Evolutionary conservation across 2,888 invertebrate species (phyloP).

Genomic region (Ashinkailepas kermadecensis): DNA sequence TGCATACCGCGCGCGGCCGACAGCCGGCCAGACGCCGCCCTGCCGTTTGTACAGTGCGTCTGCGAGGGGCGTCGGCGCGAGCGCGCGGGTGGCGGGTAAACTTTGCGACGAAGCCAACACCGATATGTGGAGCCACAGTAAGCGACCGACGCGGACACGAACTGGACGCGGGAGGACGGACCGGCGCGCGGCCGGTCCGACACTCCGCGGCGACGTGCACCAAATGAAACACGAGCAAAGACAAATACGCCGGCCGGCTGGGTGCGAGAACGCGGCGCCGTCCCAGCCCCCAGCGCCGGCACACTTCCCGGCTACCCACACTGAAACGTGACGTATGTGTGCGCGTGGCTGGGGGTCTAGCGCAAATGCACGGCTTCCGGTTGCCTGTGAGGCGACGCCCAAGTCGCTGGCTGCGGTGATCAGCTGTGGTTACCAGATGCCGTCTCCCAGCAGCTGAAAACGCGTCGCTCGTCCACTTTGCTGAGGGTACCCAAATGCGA

Average conservation of each 20-base stretch:
- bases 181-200: not conserved
- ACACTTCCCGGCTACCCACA: not conserved
- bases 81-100: not conserved
- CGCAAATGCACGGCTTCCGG: not conserved
- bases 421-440: too few relatives aligned
- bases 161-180: not conserved
- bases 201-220: not conserved
- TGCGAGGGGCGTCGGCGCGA: not conserved
- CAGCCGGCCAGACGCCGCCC: not conserved
- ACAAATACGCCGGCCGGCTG: too few relatives aligned
- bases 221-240: not conserved
- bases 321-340: not conserved
- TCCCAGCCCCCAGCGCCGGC: too few relatives aligned
- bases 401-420: too few relatives aligned
- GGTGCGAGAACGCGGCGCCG: too few relatives aligned
- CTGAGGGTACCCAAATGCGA: too few relatives aligned
- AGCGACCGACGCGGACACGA: not conserved
- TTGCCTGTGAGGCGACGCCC: not conserved
- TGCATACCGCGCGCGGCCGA: not conserved
- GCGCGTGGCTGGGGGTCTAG: not conserved
- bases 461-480: too few relatives aligned
- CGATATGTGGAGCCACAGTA: not conserved
- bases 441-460: too few relatives aligned
- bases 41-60: not conserved
- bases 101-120: not conserved